Conservation (phyloP, 1,140 invertebrate genomes). For the Meloidogyne exigua region DNA sequence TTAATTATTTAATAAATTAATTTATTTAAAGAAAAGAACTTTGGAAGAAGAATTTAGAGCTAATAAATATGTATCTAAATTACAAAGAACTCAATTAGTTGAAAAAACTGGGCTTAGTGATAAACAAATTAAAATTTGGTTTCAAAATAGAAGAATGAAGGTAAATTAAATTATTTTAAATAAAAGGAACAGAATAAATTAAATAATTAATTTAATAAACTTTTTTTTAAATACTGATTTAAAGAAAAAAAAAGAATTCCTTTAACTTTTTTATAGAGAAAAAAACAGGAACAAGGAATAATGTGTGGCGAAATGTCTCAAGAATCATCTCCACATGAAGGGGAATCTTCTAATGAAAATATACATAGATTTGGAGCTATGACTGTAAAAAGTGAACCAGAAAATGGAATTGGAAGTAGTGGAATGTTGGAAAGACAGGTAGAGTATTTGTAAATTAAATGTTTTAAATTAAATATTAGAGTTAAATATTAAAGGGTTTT, state of each 20-base stretch:
- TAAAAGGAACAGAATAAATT: background rate
- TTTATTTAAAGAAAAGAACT: conserved; percentile 15
- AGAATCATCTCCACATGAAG: background rate
- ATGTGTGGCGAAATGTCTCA: background rate
- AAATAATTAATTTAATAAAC: background rate
- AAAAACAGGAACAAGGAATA: background rate
- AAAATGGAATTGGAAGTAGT: conserved; percentile 10
- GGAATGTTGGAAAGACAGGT: conserved; percentile 6
- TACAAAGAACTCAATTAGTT: conserved; percentile 14
- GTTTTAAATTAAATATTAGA: background rate
- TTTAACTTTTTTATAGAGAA: background rate
- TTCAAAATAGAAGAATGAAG: conserved; percentile 35
- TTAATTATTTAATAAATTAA: background rate
- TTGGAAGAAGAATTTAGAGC: conserved; percentile 24
- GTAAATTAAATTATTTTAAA: background rate
- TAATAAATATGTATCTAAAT: conserved; percentile 24
- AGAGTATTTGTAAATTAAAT: too few relatives aligned
- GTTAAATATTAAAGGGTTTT: too few relatives aligned
- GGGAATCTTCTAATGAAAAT: background rate
- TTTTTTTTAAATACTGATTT: too few relatives aligned
- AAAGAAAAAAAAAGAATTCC: background rate
- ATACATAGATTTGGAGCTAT: conserved; percentile 1
- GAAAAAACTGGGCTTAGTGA: conserved; percentile 25
- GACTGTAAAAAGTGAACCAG: conserved; percentile 25
- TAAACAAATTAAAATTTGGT: conserved; percentile 38